phyloP scores from a whole-genome alignment of 1,140 invertebrate species.

The Pissodes strobi region DNA sequence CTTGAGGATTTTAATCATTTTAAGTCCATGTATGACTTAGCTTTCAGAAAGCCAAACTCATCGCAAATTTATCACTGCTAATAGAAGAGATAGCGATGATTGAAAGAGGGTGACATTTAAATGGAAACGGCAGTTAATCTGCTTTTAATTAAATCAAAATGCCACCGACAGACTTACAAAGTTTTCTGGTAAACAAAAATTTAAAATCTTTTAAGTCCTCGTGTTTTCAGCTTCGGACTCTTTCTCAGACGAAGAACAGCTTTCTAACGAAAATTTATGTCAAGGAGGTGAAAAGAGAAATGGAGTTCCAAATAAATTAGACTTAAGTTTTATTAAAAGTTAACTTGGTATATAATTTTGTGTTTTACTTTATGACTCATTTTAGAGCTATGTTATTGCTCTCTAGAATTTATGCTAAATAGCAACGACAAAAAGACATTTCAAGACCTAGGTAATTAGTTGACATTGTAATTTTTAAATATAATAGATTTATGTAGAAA shows the following conservation, averaged over 20 bases:
- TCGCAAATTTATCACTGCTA: slow-evolving; percentile 3
- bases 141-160: slow-evolving; percentile 20
- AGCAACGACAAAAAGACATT: too few relatives aligned
- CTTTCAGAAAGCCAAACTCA: not conserved
- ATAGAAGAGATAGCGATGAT: not conserved
- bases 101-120: not conserved
- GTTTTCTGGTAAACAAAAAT: slow-evolving; percentile 1
- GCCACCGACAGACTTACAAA: slow-evolving; percentile 6
- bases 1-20: not conserved
- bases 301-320: slow-evolving; percentile 4
- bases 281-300: slow-evolving; percentile 4
- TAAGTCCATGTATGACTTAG: slow-evolving; percentile 5
- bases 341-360: too few relatives aligned
- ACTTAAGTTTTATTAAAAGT: slow-evolving; percentile 2
- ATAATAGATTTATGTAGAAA: too few relatives aligned
- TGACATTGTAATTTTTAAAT: too few relatives aligned
- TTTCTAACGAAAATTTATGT: slow-evolving; percentile 3
- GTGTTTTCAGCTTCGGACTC: not conserved
- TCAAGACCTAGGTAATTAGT: too few relatives aligned
- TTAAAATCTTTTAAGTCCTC: not conserved
- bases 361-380: too few relatives aligned
- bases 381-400: too few relatives aligned
- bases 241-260: not conserved
- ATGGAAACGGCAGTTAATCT: slow-evolving; percentile 1
- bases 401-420: too few relatives aligned